Base-by-base conservation (phyloP, 2,113 vertebrate species). In the Crotalus horridus region DNA sequence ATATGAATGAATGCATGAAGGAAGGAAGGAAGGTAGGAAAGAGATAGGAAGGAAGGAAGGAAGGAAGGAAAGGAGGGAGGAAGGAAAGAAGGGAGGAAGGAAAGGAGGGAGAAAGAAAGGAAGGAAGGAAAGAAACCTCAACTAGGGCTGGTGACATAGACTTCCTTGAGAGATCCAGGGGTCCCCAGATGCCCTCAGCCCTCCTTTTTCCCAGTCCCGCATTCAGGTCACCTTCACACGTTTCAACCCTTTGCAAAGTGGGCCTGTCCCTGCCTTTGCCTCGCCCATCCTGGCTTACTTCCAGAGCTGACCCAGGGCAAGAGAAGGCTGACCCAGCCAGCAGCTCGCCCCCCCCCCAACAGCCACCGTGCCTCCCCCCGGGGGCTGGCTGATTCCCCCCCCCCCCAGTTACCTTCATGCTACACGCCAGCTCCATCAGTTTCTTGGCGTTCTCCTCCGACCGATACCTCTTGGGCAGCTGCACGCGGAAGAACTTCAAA, bases 391-490 rank as follows among this genome's bases (percentile, higher is more conserved):
- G 58, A 64, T 13, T 4, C 56, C 64, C 26, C 58, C 26, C 58
- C 48, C 48, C 48, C 61, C 24, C 33, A 87, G 94, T 97, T 98
- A 99, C 99, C 99, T 99, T 99, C 97, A 99, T 98, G 96, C 98
- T 99, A 94, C 99, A 99, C 1, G 99, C 99, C 91, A 99, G 97
- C 95, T 99, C 99, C 99, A 99, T 99, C 95, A 99, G 97, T 94
- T 99, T 99, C 96, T 99, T 99, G 85, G 99, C 99, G 2, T 99
- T 99, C 96, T 99, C 99, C 97, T 99, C 99, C 0, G 99, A 99
- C 56, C 99, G 99, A 10, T 99, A 99, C 54, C 99, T 98, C 97
- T 99, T 99, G 56, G 99, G 99, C 95, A 99, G 99, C 7, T 99
- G 99, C 59, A 99, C 99, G 0, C 99, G 99, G 97, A 99, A 99